These are phyloP conservation scores for Amphiprion percula DNA, from an alignment of 2,113 vertebrate species.

Conservation along the genomic window DNA sequence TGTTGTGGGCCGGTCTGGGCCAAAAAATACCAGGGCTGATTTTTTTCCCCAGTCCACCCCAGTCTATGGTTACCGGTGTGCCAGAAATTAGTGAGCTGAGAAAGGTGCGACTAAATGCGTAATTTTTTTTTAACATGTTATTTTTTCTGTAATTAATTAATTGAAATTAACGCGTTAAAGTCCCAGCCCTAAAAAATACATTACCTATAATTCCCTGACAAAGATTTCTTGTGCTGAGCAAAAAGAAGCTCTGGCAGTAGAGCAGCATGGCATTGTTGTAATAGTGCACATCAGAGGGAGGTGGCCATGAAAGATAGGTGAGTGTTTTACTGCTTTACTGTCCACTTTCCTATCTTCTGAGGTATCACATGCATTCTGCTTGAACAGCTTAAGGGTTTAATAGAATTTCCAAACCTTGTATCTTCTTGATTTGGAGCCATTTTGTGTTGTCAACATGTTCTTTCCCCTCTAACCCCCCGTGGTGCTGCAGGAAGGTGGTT, in stretches of 20 bases:
- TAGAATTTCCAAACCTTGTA: conserved; percentile 40
- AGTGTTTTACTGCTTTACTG: not conserved
- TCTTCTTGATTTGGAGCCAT: conserved; percentile 55
- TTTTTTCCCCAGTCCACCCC: too few relatives aligned
- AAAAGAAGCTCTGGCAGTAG: not conserved
- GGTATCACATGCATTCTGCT: conserved; percentile 10
- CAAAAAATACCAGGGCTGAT: too few relatives aligned
- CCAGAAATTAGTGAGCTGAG: too few relatives aligned
- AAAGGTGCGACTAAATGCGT: too few relatives aligned
- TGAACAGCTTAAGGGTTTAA: conserved; percentile 11
- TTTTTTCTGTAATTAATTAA: too few relatives aligned
- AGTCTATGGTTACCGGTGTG: too few relatives aligned
- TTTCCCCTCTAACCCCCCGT: conserved; percentile 43
- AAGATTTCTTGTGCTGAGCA: not conserved
- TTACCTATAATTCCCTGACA: not conserved
- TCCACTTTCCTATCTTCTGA: not conserved
- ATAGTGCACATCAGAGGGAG: not conserved
- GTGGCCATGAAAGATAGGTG: not conserved
- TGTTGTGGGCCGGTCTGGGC: too few relatives aligned
- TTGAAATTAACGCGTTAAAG: too few relatives aligned
- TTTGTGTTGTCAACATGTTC: conserved; percentile 52
- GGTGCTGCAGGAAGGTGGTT: conserved; percentile 49
- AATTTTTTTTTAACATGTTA: too few relatives aligned
- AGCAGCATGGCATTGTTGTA: not conserved
- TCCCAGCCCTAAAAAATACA: not conserved